phyloP scores from a whole-genome alignment of 2,797 vertebrate genomes.

The Vireo griseus region DNA sequence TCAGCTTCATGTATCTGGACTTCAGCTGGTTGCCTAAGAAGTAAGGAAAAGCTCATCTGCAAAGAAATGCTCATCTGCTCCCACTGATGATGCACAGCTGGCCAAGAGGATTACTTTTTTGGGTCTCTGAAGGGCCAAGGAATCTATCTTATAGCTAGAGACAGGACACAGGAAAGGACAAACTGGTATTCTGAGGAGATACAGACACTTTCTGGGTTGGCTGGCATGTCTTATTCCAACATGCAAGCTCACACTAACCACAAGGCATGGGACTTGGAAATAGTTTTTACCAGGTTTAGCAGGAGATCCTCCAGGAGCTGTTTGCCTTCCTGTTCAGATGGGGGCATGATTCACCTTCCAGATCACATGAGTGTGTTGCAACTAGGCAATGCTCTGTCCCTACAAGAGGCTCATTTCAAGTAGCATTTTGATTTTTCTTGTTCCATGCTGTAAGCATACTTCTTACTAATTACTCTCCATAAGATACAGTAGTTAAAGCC shows the following conservation, averaged over 20 bases:
- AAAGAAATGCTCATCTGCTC: neutral
- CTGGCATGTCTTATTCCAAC: neutral
- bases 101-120: slow-evolving; percentile 6
- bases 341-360: slow-evolving; percentile 23
- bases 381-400: neutral
- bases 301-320: neutral
- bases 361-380: neutral
- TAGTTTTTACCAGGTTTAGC: neutral
- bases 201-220: neutral
- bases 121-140: neutral
- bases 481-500: neutral
- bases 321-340: slow-evolving; percentile 4
- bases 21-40: neutral
- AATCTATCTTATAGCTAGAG: neutral
- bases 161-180: slow-evolving; percentile 11
- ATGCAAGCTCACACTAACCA: slow-evolving; percentile 3
- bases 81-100: slow-evolving; percentile 19
- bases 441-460: neutral
- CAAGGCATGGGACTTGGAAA: slow-evolving; percentile 3
- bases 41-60: neutral
- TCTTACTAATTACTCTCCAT: neutral
- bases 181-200: neutral
- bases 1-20: neutral
- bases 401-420: neutral
- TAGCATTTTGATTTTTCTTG: neutral